Evolutionary conservation across 1,140 invertebrate genomes (phyloP).

Genomic region (Tetranychus cinnabarinus): DNA sequence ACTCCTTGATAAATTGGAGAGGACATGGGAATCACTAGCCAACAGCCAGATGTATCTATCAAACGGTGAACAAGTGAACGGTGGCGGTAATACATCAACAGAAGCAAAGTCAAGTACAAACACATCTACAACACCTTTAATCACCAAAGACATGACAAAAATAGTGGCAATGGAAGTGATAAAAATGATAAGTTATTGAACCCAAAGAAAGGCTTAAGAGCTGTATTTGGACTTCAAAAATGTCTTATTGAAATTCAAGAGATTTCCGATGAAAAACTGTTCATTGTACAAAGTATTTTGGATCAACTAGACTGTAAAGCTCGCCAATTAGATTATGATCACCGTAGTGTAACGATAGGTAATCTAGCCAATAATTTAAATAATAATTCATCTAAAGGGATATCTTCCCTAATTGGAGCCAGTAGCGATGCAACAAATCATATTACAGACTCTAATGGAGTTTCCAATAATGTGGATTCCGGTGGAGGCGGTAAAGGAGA

Average conservation of each 20-base stretch:
- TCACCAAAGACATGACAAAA: neutral
- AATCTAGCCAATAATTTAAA: neutral
- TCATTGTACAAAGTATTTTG: slow-evolving; percentile 4
- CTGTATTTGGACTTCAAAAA: neutral
- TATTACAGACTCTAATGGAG: neutral
- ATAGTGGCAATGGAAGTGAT: no score
- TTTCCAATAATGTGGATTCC: neutral
- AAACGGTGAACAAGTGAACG: neutral
- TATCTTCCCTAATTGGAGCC: neutral
- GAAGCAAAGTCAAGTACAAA: neutral
- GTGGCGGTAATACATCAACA: neutral
- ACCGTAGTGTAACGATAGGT: slow-evolving; percentile 1
- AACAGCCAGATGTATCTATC: no score
- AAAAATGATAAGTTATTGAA: no score
- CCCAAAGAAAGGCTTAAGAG: neutral
- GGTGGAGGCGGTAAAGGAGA: neutral
- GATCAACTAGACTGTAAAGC: slow-evolving; percentile 9
- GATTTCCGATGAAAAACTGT: slow-evolving; percentile 7
- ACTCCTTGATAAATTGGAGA: neutral
- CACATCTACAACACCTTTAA: neutral
- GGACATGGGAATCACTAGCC: neutral
- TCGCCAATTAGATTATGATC: slow-evolving; percentile 8
- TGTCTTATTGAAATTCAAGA: slow-evolving; percentile 7
- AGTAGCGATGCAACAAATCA: neutral
- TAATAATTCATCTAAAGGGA: neutral